Evolutionary conservation across 1,140 invertebrate genomes (phyloP), one percentile per base, ranked within the genome.

Genomic region (Drosophila azteca): DNA sequence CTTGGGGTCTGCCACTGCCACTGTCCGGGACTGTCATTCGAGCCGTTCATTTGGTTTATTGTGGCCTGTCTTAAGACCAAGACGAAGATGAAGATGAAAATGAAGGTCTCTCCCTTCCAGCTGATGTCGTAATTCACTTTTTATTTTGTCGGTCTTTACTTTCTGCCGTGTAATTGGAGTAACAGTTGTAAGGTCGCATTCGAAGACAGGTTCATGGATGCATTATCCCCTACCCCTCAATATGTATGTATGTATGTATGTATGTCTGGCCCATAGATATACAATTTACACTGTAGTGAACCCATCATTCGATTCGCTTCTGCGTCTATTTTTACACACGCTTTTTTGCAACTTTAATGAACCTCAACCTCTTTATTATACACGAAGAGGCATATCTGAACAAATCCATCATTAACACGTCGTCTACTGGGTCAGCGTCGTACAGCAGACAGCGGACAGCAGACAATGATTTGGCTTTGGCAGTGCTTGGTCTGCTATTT

Each of bases 331-430:
- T 72, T 73, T 63, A 50, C 9, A 43, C 44, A 49, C 50, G 41
- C 55, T 60, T 84, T 68, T 78, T 78, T 88, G 78, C 78, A 82
- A 79, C 66, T 61, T 63, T 82, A 85, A 87, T 85, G 83, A 81
- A 57, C 63, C 75, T 69, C 63, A 81, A 57, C 63, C 75, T 74
- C 63, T 85, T 87, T 82, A 71, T 66, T 76, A 69, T 63, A 71
- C 44, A 29, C 45, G 55, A 45, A 57, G 55, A 57, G 55, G 55
- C 60, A 46, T 88, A 87, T 87, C 82, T 85, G 66, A 49, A 46
- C 82, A 78, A 54, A 85, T 81, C 78, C 82, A 85, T 85, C 83
- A 85, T 85, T 79, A 85, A 88, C 82, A 87, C 83, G 78, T 88
- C 78, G 45, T 24, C 54, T 62, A 85, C 78, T 85, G 79, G 82